Evolutionary conservation across 92 coral and sea anemone species (phyloP).

Genomic region (Porites lobata): DNA sequence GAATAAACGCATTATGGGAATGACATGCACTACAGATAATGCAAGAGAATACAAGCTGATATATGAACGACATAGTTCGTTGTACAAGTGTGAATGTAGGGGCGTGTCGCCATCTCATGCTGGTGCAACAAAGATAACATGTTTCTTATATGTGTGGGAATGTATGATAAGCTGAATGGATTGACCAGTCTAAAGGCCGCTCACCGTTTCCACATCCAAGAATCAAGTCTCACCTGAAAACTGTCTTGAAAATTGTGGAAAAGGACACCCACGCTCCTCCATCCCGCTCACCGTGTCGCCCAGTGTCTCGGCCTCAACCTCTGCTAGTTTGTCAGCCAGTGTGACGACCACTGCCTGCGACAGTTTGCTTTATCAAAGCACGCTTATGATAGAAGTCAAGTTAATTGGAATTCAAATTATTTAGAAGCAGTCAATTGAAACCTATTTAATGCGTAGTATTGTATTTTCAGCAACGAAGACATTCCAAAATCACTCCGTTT

Average conservation of each 20-base stretch:
- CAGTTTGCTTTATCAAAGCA: background rate
- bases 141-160: conserved; percentile 18
- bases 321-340: too few relatives aligned
- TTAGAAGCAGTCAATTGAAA: background rate
- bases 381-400: background rate
- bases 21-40: conserved; percentile 16
- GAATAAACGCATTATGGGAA: conserved; percentile 10
- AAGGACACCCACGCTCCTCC: background rate
- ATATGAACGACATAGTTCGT: rapidly evolving
- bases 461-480: background rate
- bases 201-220: background rate
- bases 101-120: background rate
- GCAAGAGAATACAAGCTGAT: background rate
- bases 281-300: too few relatives aligned
- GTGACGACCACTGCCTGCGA: background rate
- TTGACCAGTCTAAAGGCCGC: background rate
- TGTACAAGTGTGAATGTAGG: background rate
- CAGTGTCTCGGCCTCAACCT: too few relatives aligned
- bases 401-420: too few relatives aligned
- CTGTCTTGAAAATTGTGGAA: background rate
- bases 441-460: background rate
- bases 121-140: background rate
- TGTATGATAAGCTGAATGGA: background rate
- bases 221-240: background rate
- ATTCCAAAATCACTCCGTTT: background rate